These are phyloP conservation scores for Zonotrichia leucophrys DNA, from an alignment of 2,113 vertebrate species.

Conservation along the genomic window DNA sequence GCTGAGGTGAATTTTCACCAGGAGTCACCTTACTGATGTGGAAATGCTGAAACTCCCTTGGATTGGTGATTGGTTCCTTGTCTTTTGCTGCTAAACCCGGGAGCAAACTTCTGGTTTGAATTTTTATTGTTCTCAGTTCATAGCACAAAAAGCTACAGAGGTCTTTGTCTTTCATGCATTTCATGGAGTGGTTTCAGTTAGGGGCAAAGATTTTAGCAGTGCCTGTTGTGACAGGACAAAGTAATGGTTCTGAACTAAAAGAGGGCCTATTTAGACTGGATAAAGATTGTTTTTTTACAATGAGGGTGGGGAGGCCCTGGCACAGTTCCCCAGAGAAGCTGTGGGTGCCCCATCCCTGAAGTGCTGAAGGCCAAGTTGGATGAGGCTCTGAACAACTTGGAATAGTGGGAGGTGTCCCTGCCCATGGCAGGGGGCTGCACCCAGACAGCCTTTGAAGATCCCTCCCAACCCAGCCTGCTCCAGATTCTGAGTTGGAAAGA, in stretches of 20 bases:
- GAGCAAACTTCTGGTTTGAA: neutral
- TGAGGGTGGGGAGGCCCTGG: neutral
- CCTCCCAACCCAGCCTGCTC: neutral
- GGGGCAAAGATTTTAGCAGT: neutral
- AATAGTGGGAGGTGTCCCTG: neutral
- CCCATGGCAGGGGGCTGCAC: neutral
- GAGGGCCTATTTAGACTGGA: neutral
- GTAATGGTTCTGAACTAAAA: neutral
- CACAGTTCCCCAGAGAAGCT: neutral
- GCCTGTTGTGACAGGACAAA: neutral
- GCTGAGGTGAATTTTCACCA: neutral
- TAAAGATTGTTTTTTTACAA: neutral
- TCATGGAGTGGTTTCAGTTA: neutral
- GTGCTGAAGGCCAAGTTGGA: neutral
- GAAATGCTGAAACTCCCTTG: neutral
- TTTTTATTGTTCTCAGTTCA: neutral
- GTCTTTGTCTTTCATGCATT: neutral
- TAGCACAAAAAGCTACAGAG: neutral
- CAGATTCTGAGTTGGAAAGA: neutral
- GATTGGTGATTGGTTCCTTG: neutral
- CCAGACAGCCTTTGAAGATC: neutral
- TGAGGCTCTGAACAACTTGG: fast-evolving
- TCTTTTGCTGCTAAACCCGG: neutral
- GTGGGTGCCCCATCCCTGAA: neutral
- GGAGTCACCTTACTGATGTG: neutral